Evolutionary conservation across 2,888 invertebrate genomes (phyloP), one percentile per base, ranked within the genome.

Genomic region (Drosophila mettleri): DNA sequence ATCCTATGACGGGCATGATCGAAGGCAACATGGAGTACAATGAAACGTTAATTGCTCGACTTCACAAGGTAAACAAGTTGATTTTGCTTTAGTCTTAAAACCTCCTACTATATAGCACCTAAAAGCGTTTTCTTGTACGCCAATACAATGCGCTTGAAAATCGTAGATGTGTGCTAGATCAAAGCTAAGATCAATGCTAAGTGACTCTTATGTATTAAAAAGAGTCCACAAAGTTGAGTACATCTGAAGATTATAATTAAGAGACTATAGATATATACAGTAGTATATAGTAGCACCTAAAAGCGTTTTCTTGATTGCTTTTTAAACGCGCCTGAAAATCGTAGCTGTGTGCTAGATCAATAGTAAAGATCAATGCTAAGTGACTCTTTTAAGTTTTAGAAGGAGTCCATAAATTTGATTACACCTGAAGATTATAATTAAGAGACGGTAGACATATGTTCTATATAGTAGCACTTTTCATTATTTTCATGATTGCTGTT

Each of bases 1-100:
- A 98, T 93, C 99, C 98, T 43, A 96, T 99, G 74, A 97, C 98
- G 24, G 98, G 97, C 66, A 98, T 98, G 98, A 97, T 98, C 74
- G 98, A 98, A 92, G 98, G 98, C 65, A 97, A 96, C 91, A 95
- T 96, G 70, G 98, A 98, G 91, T 97, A 97, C 92, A 98, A 98
- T 93, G 97, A 97, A 90, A 95, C 94, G 80, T 95, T 98, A 80
- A 97, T 98, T 76, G 95, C 96, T 91, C 94, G 97, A 80, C 93
- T 98, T 75, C 98, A 98, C 91, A 98, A 98, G 95, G 97, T 96
- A 91, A 91, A 92, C 91, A 86, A 16, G 74, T 60, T 67, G 65
- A 67, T 78, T 67, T 27, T 27, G 9, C 22, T 33, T 33, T 14
- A 8, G 12, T 2, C 14, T 1, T 24, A 2, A 16, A 10, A 0